Percentiles rank a stretch among this genome's conserved stretches.
Evolutionary conservation across 2,113 vertebrate genomes (phyloP).

Genomic region (Podilymbus podiceps): DNA sequence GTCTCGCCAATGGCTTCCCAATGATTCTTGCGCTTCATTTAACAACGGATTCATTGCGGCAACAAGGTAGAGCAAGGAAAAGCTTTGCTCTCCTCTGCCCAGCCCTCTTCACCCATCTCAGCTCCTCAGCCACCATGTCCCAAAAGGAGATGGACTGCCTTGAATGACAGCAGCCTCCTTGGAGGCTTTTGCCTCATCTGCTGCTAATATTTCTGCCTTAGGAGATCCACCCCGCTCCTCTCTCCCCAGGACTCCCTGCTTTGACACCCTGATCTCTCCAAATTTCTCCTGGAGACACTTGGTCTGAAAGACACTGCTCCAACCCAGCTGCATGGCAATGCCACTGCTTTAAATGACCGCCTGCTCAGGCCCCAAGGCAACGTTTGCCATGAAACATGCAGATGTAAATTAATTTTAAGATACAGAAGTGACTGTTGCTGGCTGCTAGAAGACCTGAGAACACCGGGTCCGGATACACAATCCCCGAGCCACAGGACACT

Average conservation of each 20-base stretch:
- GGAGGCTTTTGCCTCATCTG: background rate
- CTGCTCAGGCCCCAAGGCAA: background rate
- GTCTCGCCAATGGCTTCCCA: background rate
- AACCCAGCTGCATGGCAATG: background rate
- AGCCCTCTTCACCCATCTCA: background rate
- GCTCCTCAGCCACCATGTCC: background rate
- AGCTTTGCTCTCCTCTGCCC: background rate
- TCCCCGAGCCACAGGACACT: background rate
- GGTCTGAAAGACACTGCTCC: background rate
- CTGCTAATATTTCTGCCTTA: background rate
- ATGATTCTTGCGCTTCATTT: background rate
- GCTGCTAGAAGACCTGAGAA: background rate
- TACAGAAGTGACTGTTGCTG: background rate
- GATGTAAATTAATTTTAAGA: background rate
- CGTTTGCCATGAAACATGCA: background rate
- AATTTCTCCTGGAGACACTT: background rate
- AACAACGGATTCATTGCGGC: background rate
- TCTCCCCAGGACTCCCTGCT: background rate
- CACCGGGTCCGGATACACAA: background rate
- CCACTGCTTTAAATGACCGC: background rate
- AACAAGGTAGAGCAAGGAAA: background rate
- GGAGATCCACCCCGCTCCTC: background rate
- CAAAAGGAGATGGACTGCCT: background rate
- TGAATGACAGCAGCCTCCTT: background rate
- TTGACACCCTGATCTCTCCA: background rate